These are phyloP conservation scores for Moxostoma hubbsi DNA, from an alignment of 2,797 vertebrate genomes.

Conservation along the genomic window DNA sequence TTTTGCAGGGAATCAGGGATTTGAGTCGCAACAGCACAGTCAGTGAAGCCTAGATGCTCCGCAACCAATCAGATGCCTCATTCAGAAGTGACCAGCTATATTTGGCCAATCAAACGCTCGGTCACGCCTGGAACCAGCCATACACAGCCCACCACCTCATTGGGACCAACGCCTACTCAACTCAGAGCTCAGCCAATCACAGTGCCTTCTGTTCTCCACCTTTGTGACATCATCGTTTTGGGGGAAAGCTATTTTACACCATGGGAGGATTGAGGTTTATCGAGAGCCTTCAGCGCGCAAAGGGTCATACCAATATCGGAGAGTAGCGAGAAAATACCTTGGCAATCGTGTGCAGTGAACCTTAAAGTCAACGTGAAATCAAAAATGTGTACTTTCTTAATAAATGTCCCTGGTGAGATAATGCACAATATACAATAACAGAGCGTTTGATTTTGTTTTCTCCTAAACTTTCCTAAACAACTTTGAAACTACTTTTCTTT, in stretches of 20 bases:
- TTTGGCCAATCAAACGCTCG: slow-evolving; percentile 45
- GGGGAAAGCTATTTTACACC: slow-evolving; percentile 3
- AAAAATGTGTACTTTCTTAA: neutral
- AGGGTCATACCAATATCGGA: neutral
- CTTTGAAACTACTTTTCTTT: too few relatives aligned
- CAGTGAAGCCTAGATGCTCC: slow-evolving; percentile 84
- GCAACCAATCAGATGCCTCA: slow-evolving; percentile 20
- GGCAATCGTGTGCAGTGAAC: neutral
- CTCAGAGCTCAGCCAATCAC: slow-evolving; percentile 39
- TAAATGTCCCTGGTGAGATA: too few relatives aligned
- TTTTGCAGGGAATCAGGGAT: slow-evolving; percentile 93
- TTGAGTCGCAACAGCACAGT: slow-evolving; percentile 85
- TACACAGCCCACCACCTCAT: slow-evolving; percentile 3
- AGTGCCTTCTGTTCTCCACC: slow-evolving; percentile 55
- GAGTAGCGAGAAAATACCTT: too few relatives aligned
- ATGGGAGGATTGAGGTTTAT: neutral
- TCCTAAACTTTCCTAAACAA: too few relatives aligned
- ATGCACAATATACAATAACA: too few relatives aligned
- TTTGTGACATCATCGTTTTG: slow-evolving; percentile 38
- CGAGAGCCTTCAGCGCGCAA: neutral
- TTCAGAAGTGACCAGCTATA: slow-evolving; percentile 21
- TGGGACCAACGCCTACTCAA: slow-evolving; percentile 37
- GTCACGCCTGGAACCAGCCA: slow-evolving; percentile 5
- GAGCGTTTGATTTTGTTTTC: too few relatives aligned
- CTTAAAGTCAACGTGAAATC: too few relatives aligned